Evolutionary conservation across 2,113 vertebrate genomes (phyloP), one percentile per base, ranked within the genome.

Genomic region (Condylura cristata): DNA sequence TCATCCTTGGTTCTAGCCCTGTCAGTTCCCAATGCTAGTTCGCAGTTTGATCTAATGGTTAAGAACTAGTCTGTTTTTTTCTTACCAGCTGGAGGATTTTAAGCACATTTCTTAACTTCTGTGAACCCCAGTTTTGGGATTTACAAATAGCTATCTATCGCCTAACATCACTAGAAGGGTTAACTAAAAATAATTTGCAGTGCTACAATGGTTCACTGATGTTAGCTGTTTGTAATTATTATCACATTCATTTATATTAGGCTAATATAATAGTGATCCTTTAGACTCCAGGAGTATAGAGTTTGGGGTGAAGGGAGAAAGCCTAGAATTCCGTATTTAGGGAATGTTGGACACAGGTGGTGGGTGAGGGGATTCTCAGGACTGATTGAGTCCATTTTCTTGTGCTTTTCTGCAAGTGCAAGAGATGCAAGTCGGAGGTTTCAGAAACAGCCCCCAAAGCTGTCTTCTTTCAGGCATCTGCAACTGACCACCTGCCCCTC

Each of bases 91-190:
- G 6, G n/a, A 60, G 81, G 58, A 85, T 46, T 48, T 85, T 14
- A 53, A 76, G 44, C 28, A 79, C 70, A 3, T 89, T 80, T 82
- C 56, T 90, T 84, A 93, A 93, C 12, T 74, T 70, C n/a, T 65
- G 3, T 72, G 61, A 89, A 22, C 2, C 22, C 56, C 32, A 39
- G 2, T 75, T 70, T 90, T 71, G 18, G 70, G 14, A 26, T n/a
- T 93, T 78, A 74, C 74, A 68, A 58, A 66, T 60, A 56, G 13
- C 37, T 66, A 11, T 46, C 79, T 85, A 51, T 6, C 26, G 53
- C 51, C 39, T 63, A 60, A 58, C 7, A 6, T 71, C 80, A 14
- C 10, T 79, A 24, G 56, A 28, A 76, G 34, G 9, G 70, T 39
- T 28, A 58, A 74, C 56, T 61, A 51, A 60, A 90, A 82, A 88